Evolutionary conservation across 2,113 vertebrate species (phyloP).

Genomic region (Pelusios castaneus): DNA sequence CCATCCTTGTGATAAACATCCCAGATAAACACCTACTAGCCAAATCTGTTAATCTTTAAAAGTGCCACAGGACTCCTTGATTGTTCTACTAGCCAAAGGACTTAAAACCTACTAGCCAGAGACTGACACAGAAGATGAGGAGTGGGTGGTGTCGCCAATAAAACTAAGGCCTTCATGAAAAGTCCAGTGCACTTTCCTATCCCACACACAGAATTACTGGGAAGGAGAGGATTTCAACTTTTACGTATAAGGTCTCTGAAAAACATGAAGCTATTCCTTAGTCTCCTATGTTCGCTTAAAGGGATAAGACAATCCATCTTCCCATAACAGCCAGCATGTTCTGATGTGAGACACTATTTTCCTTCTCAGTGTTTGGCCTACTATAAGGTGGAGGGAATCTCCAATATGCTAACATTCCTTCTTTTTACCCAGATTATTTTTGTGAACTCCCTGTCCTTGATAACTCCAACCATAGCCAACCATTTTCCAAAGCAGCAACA

Average conservation of each 20-base stretch:
- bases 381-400: constrained; percentile 34
- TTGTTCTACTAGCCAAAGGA: neutral
- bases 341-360: constrained; percentile 19
- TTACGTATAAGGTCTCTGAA: neutral
- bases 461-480: neutral
- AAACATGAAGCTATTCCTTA: neutral
- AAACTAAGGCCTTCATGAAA: neutral
- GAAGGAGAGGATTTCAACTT: neutral
- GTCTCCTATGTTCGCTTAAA: neutral
- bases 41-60: too few relatives aligned
- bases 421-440: neutral
- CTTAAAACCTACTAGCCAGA: neutral
- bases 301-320: neutral
- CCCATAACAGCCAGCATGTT: neutral
- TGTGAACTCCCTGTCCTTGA: neutral
- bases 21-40: accelerated
- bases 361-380: neutral
- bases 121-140: neutral
- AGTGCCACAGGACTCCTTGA: too few relatives aligned
- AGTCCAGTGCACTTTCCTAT: neutral
- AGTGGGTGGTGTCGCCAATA: neutral
- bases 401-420: constrained; percentile 27
- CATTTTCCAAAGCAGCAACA: neutral
- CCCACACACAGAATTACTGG: neutral
- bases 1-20: neutral